Conservation (phyloP, 2,797 vertebrate species). For the Rhabdomys pumilio region DNA sequence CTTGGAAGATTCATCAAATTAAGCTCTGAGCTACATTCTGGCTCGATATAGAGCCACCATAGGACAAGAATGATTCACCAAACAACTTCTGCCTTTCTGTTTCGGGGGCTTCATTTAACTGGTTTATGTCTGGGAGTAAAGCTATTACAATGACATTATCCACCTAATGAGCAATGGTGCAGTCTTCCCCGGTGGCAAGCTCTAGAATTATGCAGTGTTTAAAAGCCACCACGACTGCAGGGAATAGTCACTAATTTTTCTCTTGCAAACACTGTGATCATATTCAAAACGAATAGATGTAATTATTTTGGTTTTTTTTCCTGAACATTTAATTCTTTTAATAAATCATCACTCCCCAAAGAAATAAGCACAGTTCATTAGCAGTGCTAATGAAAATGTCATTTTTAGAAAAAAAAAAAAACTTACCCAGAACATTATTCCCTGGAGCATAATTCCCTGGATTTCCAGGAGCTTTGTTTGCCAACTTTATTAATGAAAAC, state of each 20-base stretch:
- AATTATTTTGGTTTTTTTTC: constrained; percentile 74
- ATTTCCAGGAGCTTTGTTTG: constrained; percentile 74
- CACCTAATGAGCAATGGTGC: constrained; percentile 67
- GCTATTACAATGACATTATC: constrained; percentile 77
- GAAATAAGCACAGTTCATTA: constrained; percentile 80
- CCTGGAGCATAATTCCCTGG: constrained; percentile 45
- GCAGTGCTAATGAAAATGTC: constrained; percentile 79
- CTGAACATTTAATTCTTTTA: constrained; percentile 74
- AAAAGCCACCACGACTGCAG: constrained; percentile 50
- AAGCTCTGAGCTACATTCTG: constrained; percentile 57
- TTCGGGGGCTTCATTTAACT: constrained; percentile 74
- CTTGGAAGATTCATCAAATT: constrained; percentile 59
- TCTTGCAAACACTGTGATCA: constrained; percentile 69
- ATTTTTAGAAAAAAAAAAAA: constrained; percentile 66
- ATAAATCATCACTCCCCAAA: constrained; percentile 77
- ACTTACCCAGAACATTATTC: constrained; percentile 67
- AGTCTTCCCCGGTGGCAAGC: constrained; percentile 59
- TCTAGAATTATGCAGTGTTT: constrained; percentile 74
- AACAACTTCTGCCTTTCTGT: constrained; percentile 70
- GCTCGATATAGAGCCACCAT: constrained; percentile 29
- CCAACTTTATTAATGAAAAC: constrained; percentile 76
- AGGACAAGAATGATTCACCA: constrained; percentile 72
- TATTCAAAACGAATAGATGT: constrained; percentile 73
- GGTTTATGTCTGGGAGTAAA: constrained; percentile 69
- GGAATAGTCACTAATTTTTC: constrained; percentile 76